phyloP scores from a whole-genome alignment of 2,888 invertebrate species.

The Oxystoma pomonae region DNA sequence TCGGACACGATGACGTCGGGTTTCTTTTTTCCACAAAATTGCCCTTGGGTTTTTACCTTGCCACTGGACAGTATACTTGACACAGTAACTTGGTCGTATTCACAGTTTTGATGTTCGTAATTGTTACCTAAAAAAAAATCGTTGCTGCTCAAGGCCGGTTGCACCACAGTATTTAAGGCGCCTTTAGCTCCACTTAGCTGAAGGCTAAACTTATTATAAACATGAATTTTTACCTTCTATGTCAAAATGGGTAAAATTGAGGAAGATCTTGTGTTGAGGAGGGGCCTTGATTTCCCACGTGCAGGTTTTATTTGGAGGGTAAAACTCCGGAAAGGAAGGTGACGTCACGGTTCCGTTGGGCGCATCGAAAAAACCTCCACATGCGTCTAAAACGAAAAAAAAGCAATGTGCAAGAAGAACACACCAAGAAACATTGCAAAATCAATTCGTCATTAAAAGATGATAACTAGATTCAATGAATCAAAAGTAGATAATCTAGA shows the following conservation, averaged over 20 bases:
- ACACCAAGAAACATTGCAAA: too few relatives aligned
- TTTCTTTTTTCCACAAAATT: constrained; percentile 79
- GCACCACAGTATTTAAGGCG: too few relatives aligned
- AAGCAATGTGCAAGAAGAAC: too few relatives aligned
- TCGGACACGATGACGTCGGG: constrained; percentile 89
- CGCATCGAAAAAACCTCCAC: constrained; percentile 78
- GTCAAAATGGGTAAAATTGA: constrained; percentile 96
- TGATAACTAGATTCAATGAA: too few relatives aligned
- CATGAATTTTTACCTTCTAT: constrained; percentile 95
- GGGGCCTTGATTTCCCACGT: constrained; percentile 96
- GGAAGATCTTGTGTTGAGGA: constrained; percentile 84
- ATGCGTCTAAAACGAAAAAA: constrained; percentile 67
- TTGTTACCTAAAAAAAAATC: neutral
- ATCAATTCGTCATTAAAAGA: too few relatives aligned
- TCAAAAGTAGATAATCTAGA: too few relatives aligned
- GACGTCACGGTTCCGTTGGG: constrained; percentile 91
- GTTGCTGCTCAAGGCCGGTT: too few relatives aligned
- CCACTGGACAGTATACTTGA: constrained; percentile 77
- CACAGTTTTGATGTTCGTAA: constrained; percentile 69
- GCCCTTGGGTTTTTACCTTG: constrained; percentile 73
- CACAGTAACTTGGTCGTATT: constrained; percentile 88
- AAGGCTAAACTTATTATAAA: too few relatives aligned
- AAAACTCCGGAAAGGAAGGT: constrained; percentile 91
- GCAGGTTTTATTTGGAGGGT: constrained; percentile 92
- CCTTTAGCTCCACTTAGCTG: too few relatives aligned